These are phyloP conservation scores for Orcinus orca DNA, from an alignment of 2,113 vertebrate species.

Conservation along the genomic window DNA sequence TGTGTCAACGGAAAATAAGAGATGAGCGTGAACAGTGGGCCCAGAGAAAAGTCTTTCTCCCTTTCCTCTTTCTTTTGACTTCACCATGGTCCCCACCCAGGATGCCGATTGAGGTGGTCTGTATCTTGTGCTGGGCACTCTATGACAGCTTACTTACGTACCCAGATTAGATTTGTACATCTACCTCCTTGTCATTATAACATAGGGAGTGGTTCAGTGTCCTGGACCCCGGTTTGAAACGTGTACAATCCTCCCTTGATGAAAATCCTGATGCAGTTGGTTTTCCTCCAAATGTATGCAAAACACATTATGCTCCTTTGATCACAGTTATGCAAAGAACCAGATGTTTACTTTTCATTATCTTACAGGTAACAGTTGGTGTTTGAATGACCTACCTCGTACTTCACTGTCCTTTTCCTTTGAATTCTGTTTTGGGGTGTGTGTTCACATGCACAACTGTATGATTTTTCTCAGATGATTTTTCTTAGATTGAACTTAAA, in stretches of 20 bases:
- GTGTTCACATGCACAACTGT: not conserved
- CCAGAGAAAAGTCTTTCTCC: not conserved
- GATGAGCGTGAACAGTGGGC: not conserved
- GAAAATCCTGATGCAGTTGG: conserved; percentile 3
- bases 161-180: not conserved
- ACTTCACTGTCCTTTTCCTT: conserved; percentile 26
- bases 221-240: not conserved
- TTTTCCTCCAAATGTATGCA: conserved; percentile 43
- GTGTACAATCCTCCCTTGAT: not conserved
- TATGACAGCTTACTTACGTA: not conserved
- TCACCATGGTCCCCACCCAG: not conserved
- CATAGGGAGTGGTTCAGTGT: not conserved
- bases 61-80: not conserved
- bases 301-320: conserved; percentile 45
- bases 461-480: not conserved
- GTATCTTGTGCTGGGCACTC: not conserved
- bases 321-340: conserved; percentile 69
- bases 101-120: not conserved
- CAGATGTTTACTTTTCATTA: conserved; percentile 65
- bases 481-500: not conserved
- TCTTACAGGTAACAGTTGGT: conserved; percentile 39
- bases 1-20: not conserved
- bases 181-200: not conserved
- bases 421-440: not conserved
- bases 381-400: conserved; percentile 18